A percentile compares a stretch with the other conserved stretches of the same genome.
Evolutionary conservation across 2,113 vertebrate genomes (phyloP).

Genomic region (Gasterosteus aculeatus): DNA sequence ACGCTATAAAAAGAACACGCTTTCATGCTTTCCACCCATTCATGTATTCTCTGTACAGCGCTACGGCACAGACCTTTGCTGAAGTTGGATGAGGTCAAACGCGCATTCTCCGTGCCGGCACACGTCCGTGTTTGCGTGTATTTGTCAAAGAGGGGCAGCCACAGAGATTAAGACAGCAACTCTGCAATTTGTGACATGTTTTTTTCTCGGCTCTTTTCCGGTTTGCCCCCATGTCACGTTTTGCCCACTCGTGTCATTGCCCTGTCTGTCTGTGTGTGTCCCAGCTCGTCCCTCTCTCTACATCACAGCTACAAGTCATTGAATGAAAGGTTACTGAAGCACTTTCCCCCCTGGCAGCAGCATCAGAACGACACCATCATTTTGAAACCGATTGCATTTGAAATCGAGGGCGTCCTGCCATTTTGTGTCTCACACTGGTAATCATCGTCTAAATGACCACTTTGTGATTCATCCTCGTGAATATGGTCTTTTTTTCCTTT

Average conservation of each 20-base stretch:
- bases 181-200: background rate
- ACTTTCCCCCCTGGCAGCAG: background rate
- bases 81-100: constrained; percentile 25
- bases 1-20: constrained; percentile 43
- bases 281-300: background rate
- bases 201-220: constrained; percentile 13
- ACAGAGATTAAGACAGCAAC: background rate
- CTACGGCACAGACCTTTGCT: constrained; percentile 4
- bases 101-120: background rate
- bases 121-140: background rate
- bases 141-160: background rate
- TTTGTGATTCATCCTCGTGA: constrained; percentile 46
- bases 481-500: constrained; percentile 9
- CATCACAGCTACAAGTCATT: constrained; percentile 27
- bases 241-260: background rate
- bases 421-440: constrained; percentile 24
- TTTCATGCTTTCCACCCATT: background rate
- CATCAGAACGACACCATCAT: constrained; percentile 29
- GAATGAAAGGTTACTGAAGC: constrained; percentile 19
- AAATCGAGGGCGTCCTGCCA: constrained; percentile 42
- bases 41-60: background rate
- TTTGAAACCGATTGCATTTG: constrained; percentile 43
- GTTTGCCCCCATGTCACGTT: constrained; percentile 14
- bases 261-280: background rate
- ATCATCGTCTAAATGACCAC: constrained; percentile 37